Evolutionary conservation across 2,797 vertebrate species (phyloP).

Genomic region (Sandelia bainsii): DNA sequence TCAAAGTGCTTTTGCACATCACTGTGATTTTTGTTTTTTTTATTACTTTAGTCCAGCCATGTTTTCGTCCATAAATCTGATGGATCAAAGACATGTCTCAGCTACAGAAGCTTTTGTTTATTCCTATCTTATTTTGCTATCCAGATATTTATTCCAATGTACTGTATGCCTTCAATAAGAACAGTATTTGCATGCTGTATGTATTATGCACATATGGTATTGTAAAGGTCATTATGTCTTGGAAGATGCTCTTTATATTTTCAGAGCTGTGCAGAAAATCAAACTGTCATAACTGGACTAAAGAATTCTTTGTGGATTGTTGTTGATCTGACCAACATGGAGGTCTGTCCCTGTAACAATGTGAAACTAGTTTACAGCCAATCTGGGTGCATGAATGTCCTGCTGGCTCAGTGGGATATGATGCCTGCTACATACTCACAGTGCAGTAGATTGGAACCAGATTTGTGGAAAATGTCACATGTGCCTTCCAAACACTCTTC

Average conservation of each 20-base stretch:
- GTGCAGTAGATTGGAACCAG: conserved; percentile 22
- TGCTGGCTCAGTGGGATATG: conserved; percentile 40
- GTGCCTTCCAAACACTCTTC: conserved; percentile 18
- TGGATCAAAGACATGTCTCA: conserved; percentile 4
- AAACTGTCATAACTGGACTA: conserved; percentile 53
- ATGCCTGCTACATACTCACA: conserved; percentile 23
- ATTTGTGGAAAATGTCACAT: conserved; percentile 46
- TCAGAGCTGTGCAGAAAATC: conserved; percentile 22
- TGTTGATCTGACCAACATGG: conserved; percentile 30
- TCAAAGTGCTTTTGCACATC: background rate
- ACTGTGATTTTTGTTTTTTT: background rate
- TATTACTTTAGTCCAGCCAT: background rate
- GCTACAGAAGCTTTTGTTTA: background rate
- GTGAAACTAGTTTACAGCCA: conserved; percentile 58
- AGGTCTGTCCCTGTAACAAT: conserved; percentile 51
- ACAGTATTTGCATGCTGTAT: background rate
- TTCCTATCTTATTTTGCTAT: background rate
- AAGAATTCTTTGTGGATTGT: conserved; percentile 39
- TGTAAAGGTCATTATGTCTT: conserved; percentile 5
- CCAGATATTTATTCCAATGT: background rate
- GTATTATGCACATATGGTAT: conserved; percentile 14
- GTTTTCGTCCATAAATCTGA: background rate
- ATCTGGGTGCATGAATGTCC: conserved; percentile 50
- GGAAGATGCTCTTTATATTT: conserved; percentile 32
- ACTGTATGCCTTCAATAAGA: background rate